Base-by-base conservation (phyloP, 2,113 vertebrate species). In the Xiphorhynchus elegans region DNA sequence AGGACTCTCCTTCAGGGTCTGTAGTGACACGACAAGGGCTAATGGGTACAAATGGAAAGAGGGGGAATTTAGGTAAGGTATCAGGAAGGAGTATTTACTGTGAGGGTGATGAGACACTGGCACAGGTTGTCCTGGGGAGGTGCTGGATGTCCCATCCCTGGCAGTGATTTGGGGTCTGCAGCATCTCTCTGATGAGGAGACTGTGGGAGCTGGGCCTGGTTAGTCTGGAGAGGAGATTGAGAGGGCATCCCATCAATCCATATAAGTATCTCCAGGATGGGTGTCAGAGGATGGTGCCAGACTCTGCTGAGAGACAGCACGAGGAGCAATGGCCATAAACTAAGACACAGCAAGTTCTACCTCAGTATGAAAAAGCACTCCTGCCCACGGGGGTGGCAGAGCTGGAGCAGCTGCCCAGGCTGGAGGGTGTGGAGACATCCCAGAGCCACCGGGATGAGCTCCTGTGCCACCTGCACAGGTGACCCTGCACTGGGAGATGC, bases 61-160 rank as follows among this genome's bases (percentile, higher is more conserved):
- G 7, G 9, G 35, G 56, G 55, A 69, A 37, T 62, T 55, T 21
- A 35, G 29, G 40, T 63, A 37, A 42, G 31, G 4, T 42, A 33
- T 11, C 19, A 47, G 40, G 17, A 69, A 42, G 2, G 23, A 19
- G 18, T 23, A 18, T 70, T 49, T 37, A 33, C 31, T 19, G 11
- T 63, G 63, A 24, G 33, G 31, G 5, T 56, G 25, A 6, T 6
- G 13, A 77, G 29, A 17, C 19, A n/a, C n/a, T 20, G 39, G 70
- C 31, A 40, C 17, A 21, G n/a, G 13, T 3, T 60, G 2, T 11
- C 24, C 3, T 3, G 19, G n/a, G 60, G 55, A 1, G 40, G 56
- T 26, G 55, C 40, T 47, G 70, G 55, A 31, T 90, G 70, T 2
- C 20, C 6, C 35, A 69, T 35, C 40, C 20, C 1, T 2, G 2